These are phyloP conservation scores for Trichonephila inaurata DNA, from an alignment of 1,140 invertebrate genomes.

Conservation along the genomic window DNA sequence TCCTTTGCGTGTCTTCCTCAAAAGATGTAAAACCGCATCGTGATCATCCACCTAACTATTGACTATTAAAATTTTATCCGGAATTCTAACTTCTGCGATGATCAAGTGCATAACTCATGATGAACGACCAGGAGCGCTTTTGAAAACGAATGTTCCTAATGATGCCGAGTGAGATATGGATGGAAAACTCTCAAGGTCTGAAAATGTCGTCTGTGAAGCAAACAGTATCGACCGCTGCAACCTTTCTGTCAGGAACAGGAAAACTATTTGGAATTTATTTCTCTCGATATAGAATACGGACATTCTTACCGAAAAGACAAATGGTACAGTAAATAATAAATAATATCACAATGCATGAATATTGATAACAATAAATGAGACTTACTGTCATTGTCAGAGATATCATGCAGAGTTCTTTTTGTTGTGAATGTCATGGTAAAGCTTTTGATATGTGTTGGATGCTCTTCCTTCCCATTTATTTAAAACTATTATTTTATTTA, in stretches of 20 bases:
- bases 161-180: conserved; percentile 35
- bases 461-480: too few relatives aligned
- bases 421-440: background rate
- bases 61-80: conserved; percentile 10
- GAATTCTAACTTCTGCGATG: conserved; percentile 3
- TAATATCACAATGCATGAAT: conserved; percentile 32
- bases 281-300: background rate
- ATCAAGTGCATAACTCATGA: background rate
- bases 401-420: background rate
- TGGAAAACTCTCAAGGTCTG: background rate
- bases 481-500: too few relatives aligned
- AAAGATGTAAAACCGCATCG: background rate
- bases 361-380: conserved; percentile 33
- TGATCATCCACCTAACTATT: conserved; percentile 6
- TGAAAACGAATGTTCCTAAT: conserved; percentile 33
- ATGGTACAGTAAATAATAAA: conserved; percentile 32
- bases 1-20: background rate
- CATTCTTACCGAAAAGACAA: conserved; percentile 30
- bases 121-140: background rate
- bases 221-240: conserved; percentile 24
- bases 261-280: conserved; percentile 48
- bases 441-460: background rate
- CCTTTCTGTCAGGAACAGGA: conserved; percentile 30
- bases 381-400: conserved; percentile 22
- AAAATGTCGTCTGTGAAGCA: conserved; percentile 18